Evolutionary conservation across 2,113 vertebrate species (phyloP).

Genomic region (Struthio camelus): DNA sequence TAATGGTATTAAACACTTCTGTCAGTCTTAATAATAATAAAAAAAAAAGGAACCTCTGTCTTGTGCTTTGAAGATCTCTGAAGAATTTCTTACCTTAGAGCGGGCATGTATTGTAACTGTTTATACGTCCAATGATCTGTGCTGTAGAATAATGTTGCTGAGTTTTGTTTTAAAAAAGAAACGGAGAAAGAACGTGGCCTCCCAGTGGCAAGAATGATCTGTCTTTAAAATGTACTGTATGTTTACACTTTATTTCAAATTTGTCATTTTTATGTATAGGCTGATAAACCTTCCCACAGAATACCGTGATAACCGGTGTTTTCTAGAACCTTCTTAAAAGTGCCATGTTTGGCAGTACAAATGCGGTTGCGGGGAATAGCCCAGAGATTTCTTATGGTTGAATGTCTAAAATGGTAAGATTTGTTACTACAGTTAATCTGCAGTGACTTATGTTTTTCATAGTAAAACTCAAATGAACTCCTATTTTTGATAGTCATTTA

Average conservation of each 20-base stretch:
- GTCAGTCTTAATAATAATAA: conserved; percentile 75
- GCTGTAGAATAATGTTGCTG: conserved; percentile 76
- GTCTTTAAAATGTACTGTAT: conserved; percentile 79
- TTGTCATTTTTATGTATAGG: conserved; percentile 70
- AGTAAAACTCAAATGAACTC: conserved; percentile 84
- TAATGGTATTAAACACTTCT: conserved; percentile 80
- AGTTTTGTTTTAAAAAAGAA: conserved; percentile 67
- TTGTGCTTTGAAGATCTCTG: conserved; percentile 83
- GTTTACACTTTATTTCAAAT: conserved; percentile 79
- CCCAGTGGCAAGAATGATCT: conserved; percentile 64
- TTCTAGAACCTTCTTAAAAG: conserved; percentile 79
- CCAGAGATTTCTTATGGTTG: conserved; percentile 81
- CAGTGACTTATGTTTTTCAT: conserved; percentile 82
- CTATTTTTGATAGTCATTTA: conserved; percentile 96
- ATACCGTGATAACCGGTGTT: conserved; percentile 68
- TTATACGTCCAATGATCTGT: conserved; percentile 78
- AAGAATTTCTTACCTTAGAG: conserved; percentile 77
- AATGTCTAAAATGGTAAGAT: conserved; percentile 79
- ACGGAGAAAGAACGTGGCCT: conserved; percentile 69
- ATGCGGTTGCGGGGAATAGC: conserved; percentile 77
- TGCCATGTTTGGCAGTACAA: conserved; percentile 81
- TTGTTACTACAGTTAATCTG: conserved; percentile 70
- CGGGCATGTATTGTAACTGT: conserved; percentile 82
- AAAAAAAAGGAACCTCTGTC: conserved; percentile 74
- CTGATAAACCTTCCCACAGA: conserved; percentile 67